phyloP scores from a whole-genome alignment of 2,888 invertebrate species.

The Ophion ellenae region DNA sequence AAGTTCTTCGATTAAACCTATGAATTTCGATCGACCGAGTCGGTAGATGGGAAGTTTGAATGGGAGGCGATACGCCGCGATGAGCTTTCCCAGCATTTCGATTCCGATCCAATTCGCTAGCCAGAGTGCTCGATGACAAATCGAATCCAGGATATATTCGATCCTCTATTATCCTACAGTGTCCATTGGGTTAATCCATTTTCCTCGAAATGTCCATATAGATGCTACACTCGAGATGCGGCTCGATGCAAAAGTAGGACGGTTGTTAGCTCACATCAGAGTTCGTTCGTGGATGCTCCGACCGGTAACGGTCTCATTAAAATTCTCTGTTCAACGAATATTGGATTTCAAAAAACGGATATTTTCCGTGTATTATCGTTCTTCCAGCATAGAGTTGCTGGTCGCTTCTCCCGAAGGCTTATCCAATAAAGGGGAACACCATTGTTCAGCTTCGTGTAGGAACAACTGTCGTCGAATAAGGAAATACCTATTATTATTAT shows the following conservation, averaged over 20 bases:
- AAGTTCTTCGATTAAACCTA: slow-evolving; percentile 57
- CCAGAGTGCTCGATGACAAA: slow-evolving; percentile 36
- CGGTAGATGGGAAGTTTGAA: slow-evolving; percentile 37
- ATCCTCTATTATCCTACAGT: slow-evolving; percentile 41
- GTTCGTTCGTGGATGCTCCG: background rate
- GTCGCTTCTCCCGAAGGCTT: too few relatives aligned
- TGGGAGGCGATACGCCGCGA: slow-evolving; percentile 12
- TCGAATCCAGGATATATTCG: slow-evolving; percentile 46
- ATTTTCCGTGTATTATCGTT: too few relatives aligned
- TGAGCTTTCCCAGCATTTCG: slow-evolving; percentile 41
- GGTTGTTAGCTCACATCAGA: background rate
- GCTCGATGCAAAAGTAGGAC: slow-evolving; percentile 10
- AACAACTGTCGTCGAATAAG: too few relatives aligned
- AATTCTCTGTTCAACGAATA: background rate
- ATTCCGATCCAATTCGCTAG: slow-evolving; percentile 42
- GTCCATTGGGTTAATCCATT: slow-evolving; percentile 44
- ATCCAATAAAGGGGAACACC: too few relatives aligned
- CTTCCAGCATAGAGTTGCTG: too few relatives aligned
- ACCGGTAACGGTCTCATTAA: background rate
- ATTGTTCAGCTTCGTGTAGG: too few relatives aligned
- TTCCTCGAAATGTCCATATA: slow-evolving; percentile 5
- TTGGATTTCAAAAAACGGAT: background rate
- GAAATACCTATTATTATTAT: too few relatives aligned
- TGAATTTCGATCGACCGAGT: slow-evolving; percentile 55
- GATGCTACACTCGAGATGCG: background rate